Base-by-base conservation (phyloP, 2,888 invertebrate genomes). In the Ormia ochracea region DNA sequence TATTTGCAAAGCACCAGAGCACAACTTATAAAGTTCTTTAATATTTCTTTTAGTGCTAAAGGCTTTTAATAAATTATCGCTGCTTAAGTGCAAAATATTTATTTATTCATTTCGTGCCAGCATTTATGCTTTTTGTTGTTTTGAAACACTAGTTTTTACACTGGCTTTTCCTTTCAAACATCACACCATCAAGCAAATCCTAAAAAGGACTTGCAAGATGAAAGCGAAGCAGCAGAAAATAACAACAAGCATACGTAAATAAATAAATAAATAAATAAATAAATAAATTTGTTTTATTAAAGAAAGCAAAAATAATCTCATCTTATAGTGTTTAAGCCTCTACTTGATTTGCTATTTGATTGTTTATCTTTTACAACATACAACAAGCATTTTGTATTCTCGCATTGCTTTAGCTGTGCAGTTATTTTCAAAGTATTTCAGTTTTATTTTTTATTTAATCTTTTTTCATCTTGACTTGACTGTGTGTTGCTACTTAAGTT, bases 291-390 rank as follows among this genome's bases (percentile, higher is more conserved):
- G 38, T 17, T 41, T 59, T 48, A 43, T 56, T 58, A 17, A 45
- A 56, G 38, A 41, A 10, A 38, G 36, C 6, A 66, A 52, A 54
- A 43, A 59, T 75, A 66, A 59, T 59, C 66, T 66, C 59, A 48
- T 76, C 69, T 76, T 69, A 56, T 56, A 65, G 58, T 23, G 43
- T 45, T 65, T 74, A 78, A 78, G 78, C 68, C 78, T 63, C 28
- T 43, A 63, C 74, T 74, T 74, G 74, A 79, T 78, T 74, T 78
- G 41, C 33, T 63, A 21, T 78, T 72, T 72, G 77, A 78, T 73
- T 73, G 72, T 50, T 36, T 63, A 3, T 43, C 28, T 41, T 58
- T 6, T 17, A n/a, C n/a, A n/a, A n/a, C n/a, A n/a, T 17, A 21
- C 6, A 23, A 33, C 66, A 43, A 54, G 52, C 59, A 69, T 68